Evolutionary conservation across 2,888 invertebrate genomes (phyloP), one percentile per base, ranked within the genome.

Genomic region (Diabrotica balteata): DNA sequence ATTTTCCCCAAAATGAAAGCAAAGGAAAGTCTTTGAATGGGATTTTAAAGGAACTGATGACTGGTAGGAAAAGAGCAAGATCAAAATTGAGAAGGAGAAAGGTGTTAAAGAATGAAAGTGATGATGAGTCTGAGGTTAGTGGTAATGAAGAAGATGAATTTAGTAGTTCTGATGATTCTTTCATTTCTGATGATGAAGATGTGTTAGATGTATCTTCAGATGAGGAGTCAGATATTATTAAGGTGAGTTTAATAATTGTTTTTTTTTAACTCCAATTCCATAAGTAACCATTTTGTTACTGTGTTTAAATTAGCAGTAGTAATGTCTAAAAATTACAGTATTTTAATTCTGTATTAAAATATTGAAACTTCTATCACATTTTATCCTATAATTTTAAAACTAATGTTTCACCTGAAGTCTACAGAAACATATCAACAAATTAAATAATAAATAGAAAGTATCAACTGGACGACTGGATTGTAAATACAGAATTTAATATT

Each of bases 1-100:
- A 85, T 51, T 79, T 83, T 68, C 82, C 86, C 0, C 69, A 84
- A 32, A 79, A 83, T 0, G 81, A 82, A 57, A 80, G 81, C 9
- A 77, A 76, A 67, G 67, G 62, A 10, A 73, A 74, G 67, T 74
- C 72, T 55, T 62, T 50, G 9, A 73, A 71, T 54, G 75, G 76
- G 0, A 67, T 77, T 65, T 72, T 76, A 17, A 73, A 72, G 62
- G 76, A 78, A 69, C 57, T 79, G 22, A 74, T 79, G 63, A 72
- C 67, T 44, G 71, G 74, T 43, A 73, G 79, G 66, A 79, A 78
- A 69, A 76, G 77, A 66, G 76, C 72, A 4, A 75, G 75, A 60
- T 75, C 76, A 2, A 79, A 79, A 73, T 66, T 78, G 57, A 73
- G 80, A 62, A 68, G 80, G n/a, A 69, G 79, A 44, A 82, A 82